Evolutionary conservation across 2,113 vertebrate genomes (phyloP).

Genomic region (Antigone vipio): DNA sequence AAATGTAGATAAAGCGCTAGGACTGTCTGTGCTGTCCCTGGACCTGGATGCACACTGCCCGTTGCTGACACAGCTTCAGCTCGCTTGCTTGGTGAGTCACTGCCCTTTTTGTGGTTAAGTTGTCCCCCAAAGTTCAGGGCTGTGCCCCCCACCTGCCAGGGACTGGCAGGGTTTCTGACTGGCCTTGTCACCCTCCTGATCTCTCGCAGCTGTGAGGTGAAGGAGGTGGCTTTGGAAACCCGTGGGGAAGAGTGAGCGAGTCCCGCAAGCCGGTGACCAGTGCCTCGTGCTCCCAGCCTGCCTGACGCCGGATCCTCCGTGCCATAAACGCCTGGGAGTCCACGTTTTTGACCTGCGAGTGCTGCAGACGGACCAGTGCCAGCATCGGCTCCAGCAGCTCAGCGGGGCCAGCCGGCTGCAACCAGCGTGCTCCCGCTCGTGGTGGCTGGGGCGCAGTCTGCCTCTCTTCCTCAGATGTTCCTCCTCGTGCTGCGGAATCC

Average conservation of each 20-base stretch:
- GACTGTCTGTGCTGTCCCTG: not conserved
- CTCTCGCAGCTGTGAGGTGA: fast-evolving
- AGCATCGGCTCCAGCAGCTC: not conserved
- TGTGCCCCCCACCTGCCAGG: not conserved
- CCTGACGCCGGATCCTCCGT: fast-evolving
- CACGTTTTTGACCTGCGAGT: fast-evolving
- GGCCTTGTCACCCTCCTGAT: not conserved
- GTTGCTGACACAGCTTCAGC: not conserved
- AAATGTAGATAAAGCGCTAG: not conserved
- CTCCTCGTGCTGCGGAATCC: fast-evolving
- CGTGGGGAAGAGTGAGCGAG: not conserved
- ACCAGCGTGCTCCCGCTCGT: fast-evolving
- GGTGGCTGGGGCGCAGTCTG: fast-evolving
- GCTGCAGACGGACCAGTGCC: not conserved
- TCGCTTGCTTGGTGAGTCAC: not conserved
- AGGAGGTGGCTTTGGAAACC: not conserved
- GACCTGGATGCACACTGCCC: not conserved
- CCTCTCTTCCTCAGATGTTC: not conserved
- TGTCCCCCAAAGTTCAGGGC: not conserved
- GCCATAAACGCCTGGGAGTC: not conserved
- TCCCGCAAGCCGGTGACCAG: not conserved
- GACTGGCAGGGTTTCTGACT: not conserved
- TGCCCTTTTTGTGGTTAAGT: not conserved
- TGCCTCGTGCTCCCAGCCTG: not conserved
- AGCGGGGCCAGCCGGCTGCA: not conserved